phyloP scores from a whole-genome alignment of 2,888 invertebrate species.

The Protodeltote pygarga region DNA sequence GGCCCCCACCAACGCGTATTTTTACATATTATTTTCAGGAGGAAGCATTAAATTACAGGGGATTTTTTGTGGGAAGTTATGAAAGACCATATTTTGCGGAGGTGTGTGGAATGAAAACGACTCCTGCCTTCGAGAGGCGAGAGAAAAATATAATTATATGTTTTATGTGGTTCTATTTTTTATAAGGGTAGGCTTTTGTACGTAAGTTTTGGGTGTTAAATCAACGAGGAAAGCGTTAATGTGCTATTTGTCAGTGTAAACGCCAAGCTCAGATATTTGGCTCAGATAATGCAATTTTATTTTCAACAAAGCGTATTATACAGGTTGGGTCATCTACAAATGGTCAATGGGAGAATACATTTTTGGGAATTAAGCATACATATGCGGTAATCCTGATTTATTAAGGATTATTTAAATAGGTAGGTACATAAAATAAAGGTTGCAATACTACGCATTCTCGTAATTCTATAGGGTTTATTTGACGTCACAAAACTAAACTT shows the following conservation, averaged over 20 bases:
- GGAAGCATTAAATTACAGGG: constrained; percentile 79
- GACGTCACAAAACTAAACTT: constrained; percentile 31
- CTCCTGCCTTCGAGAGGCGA: constrained; percentile 70
- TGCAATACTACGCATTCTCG: constrained; percentile 16
- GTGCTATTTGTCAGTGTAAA: constrained; percentile 48
- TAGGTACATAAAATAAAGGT: constrained; percentile 4
- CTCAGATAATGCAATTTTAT: constrained; percentile 33
- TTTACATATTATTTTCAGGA: constrained; percentile 82
- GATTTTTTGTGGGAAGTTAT: constrained; percentile 75
- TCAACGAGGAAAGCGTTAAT: constrained; percentile 51
- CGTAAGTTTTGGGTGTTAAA: constrained; percentile 52
- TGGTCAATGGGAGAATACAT: constrained; percentile 13
- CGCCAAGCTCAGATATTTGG: constrained; percentile 33
- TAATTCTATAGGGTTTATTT: constrained; percentile 1
- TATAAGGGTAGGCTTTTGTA: constrained; percentile 59
- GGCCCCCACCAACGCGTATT: constrained; percentile 70
- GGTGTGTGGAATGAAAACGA: constrained; percentile 72
- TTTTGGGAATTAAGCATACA: constrained; percentile 19
- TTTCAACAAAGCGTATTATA: constrained; percentile 30
- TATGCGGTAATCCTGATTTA: constrained; percentile 21
- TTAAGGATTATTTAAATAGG: constrained; percentile 8
- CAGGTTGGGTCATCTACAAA: constrained; percentile 17
- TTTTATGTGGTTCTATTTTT: constrained; percentile 63
- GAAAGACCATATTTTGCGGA: constrained; percentile 79
- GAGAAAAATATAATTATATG: constrained; percentile 73